Evolutionary conservation across 2,113 vertebrate species (phyloP).

Genomic region (Hippocampus mohnikei): DNA sequence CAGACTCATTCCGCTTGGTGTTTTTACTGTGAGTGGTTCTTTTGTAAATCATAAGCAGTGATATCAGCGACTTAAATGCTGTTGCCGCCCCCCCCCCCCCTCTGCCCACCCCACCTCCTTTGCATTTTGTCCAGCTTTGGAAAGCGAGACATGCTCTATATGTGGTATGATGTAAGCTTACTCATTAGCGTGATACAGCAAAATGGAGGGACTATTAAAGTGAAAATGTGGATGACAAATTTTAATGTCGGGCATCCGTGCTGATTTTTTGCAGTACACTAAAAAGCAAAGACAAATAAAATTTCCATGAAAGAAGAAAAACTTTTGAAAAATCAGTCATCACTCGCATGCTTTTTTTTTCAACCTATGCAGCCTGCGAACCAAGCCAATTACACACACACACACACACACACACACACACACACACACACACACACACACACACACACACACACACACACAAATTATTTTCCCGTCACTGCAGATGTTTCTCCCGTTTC

Average conservation of each 20-base stretch:
- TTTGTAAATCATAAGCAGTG: conserved; percentile 18
- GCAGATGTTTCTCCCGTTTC: conserved; percentile 49
- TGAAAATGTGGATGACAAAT: not conserved
- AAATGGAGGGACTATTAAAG: not conserved
- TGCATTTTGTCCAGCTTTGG: not conserved
- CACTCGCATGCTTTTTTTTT: not conserved
- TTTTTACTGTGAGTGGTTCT: conserved; percentile 26
- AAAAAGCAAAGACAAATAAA: not conserved
- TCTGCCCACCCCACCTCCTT: conserved; percentile 16
- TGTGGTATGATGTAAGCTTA: not conserved
- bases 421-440: too few relatives aligned
- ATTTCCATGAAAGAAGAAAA: not conserved
- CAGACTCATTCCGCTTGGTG: conserved; percentile 20
- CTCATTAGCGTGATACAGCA: conserved; percentile 5
- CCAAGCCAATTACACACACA: too few relatives aligned
- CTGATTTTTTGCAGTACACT: not conserved
- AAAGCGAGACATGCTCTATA: conserved; percentile 7
- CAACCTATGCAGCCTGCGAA: not conserved
- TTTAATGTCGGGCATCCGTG: conserved; percentile 1
- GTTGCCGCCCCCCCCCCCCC: not conserved
- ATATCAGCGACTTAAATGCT: conserved; percentile 25
- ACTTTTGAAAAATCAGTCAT: not conserved
- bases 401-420: too few relatives aligned
- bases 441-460: too few relatives aligned
- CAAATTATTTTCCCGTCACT: conserved; percentile 30